Percentiles rank a stretch among this genome's conserved stretches.
Conservation (phyloP, 1,140 invertebrate species). For the Drosophila bocqueti region DNA sequence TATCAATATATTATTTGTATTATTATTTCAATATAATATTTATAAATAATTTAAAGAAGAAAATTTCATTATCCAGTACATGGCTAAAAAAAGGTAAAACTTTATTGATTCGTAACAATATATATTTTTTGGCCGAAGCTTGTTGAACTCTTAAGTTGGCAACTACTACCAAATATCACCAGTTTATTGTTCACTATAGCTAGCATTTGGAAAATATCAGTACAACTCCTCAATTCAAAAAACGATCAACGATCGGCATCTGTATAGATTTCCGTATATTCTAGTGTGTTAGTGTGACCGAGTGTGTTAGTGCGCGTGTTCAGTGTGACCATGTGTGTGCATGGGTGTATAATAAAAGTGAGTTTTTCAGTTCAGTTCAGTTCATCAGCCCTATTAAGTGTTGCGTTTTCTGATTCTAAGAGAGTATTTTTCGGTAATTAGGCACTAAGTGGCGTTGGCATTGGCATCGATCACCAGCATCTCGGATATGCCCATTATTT, state of each 20-base stretch:
- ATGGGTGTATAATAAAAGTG: slow-evolving; percentile 50
- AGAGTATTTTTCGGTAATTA: slow-evolving; percentile 43
- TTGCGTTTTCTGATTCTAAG: slow-evolving; percentile 43
- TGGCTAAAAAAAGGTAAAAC: slow-evolving; percentile 37
- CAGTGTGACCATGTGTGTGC: slow-evolving; percentile 14
- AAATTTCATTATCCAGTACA: slow-evolving; percentile 1
- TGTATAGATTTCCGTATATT: slow-evolving; percentile 2
- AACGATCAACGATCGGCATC: slow-evolving; percentile 21
- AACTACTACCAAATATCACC: slow-evolving; percentile 76
- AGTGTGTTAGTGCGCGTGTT: slow-evolving; percentile 14
- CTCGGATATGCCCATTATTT: slow-evolving; percentile 80
- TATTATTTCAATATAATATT: background rate
- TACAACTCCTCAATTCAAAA: slow-evolving; percentile 54
- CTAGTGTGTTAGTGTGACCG: slow-evolving; percentile 7
- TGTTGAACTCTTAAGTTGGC: slow-evolving; percentile 48
- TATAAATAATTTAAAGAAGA: background rate
- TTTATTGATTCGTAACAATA: slow-evolving; percentile 46
- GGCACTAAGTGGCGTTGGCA: slow-evolving; percentile 67
- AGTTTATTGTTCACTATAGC: slow-evolving; percentile 75
- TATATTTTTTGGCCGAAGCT: slow-evolving; percentile 51
- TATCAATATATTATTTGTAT: too few species aligned
- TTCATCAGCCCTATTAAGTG: slow-evolving; percentile 27
- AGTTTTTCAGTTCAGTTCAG: slow-evolving; percentile 53
- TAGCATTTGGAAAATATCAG: slow-evolving; percentile 78
- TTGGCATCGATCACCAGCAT: slow-evolving; percentile 76